These are phyloP conservation scores for Emmelina monodactyla DNA, from an alignment of 2,888 invertebrate species.

Conservation along the genomic window DNA sequence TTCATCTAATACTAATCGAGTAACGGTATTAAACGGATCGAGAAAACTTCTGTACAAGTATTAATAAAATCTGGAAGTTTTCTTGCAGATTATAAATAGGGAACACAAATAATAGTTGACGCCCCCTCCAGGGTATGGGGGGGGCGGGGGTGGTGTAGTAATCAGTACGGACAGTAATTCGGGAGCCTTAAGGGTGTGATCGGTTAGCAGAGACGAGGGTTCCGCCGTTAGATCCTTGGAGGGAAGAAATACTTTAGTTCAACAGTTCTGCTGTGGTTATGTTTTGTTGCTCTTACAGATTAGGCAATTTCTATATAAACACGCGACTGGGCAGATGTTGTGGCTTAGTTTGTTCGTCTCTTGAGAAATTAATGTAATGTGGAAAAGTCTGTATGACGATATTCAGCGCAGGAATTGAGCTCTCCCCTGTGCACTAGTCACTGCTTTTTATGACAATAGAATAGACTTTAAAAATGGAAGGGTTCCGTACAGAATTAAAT, in stretches of 20 bases:
- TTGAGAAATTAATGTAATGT: conserved; percentile 60
- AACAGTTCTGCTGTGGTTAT: conserved; percentile 63
- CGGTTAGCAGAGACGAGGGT: conserved; percentile 62
- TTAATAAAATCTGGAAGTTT: conserved; percentile 55
- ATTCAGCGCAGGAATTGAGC: background rate
- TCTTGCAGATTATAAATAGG: conserved; percentile 58
- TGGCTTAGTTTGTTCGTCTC: conserved; percentile 57
- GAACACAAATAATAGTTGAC: conserved; percentile 63
- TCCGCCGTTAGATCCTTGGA: conserved; percentile 54
- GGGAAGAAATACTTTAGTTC: conserved; percentile 64
- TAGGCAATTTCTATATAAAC: conserved; percentile 62
- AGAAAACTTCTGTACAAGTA: conserved; percentile 43
- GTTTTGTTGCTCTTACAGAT: conserved; percentile 64
- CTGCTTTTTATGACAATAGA: too few relatives aligned
- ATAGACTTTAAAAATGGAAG: too few relatives aligned
- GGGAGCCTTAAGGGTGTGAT: conserved; percentile 63
- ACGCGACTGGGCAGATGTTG: conserved; percentile 54
- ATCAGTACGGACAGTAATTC: conserved; percentile 63
- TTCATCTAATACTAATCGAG: conserved; percentile 35
- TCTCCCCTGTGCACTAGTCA: too few relatives aligned
- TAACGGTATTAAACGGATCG: conserved; percentile 36
- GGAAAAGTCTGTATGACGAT: conserved; percentile 28
- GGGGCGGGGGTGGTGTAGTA: conserved; percentile 36
- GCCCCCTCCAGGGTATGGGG: conserved; percentile 34
- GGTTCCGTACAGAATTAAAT: too few relatives aligned